A percentile compares a stretch with the other conserved stretches of the same genome.
Conservation (phyloP, 2,888 invertebrate genomes). For the Caenorhabditis plicata region DNA sequence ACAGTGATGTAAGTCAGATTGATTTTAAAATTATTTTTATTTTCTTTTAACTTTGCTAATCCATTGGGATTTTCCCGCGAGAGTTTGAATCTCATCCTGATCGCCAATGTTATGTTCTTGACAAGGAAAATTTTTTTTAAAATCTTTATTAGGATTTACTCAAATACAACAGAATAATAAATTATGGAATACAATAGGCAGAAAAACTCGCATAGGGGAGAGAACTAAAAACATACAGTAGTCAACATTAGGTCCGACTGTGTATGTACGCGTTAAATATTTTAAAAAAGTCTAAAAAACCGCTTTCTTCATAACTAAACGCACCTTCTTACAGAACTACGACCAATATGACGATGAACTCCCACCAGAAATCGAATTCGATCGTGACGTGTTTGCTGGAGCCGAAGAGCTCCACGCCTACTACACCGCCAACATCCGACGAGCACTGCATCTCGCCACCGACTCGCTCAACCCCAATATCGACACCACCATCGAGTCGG, state of each 20-base stretch:
- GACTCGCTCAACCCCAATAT: conserved; percentile 22
- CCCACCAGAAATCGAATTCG: conserved; percentile 61
- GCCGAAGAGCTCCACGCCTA: conserved; percentile 47
- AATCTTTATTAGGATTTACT: too few relatives aligned
- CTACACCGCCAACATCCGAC: conserved; percentile 44
- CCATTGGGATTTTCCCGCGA: neutral
- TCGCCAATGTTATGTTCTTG: too few relatives aligned
- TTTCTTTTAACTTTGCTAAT: neutral
- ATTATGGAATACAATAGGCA: neutral
- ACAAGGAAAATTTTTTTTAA: too few relatives aligned
- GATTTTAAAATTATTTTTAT: neutral
- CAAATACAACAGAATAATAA: too few relatives aligned
- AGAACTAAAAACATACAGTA: neutral
- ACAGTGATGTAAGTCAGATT: conserved; percentile 36
- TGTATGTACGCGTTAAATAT: too few relatives aligned
- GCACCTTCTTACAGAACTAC: conserved; percentile 42
- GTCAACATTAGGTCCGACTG: too few relatives aligned
- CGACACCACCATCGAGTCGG: conserved; percentile 46
- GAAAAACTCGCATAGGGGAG: too few relatives aligned
- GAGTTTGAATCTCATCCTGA: too few relatives aligned
- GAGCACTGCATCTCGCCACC: conserved; percentile 40
- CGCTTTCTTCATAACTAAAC: too few relatives aligned
- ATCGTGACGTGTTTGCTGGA: conserved; percentile 54
- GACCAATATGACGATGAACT: conserved; percentile 54
- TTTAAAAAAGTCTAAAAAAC: too few relatives aligned